Evolutionary conservation across 1,140 invertebrate species (phyloP).

Genomic region (Heliconius melpomene): DNA sequence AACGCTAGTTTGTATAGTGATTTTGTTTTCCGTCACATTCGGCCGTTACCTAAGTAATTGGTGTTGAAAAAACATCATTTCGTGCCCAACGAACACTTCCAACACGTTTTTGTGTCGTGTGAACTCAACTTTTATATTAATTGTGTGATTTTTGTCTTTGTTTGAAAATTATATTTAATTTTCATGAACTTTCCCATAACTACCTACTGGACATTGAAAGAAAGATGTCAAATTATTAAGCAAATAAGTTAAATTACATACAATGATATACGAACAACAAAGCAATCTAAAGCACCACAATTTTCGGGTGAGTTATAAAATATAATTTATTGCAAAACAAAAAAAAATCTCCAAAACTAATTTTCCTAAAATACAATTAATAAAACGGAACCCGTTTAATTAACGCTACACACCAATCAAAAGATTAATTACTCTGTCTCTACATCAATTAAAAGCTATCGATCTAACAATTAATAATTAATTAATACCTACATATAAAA

Average conservation of each 20-base stretch:
- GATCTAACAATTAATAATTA: conserved; percentile 63
- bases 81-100: conserved; percentile 63
- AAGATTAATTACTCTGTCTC: conserved; percentile 68
- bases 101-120: conserved; percentile 62
- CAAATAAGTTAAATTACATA: neutral
- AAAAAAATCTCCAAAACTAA: neutral
- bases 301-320: neutral
- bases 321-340: neutral
- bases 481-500: conserved; percentile 33
- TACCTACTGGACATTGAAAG: neutral
- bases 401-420: conserved; percentile 58
- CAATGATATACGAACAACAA: too few species aligned
- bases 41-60: conserved; percentile 72
- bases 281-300: too few species aligned
- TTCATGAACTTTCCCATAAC: conserved; percentile 55
- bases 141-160: conserved; percentile 55
- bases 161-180: conserved; percentile 64
- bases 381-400: conserved; percentile 43
- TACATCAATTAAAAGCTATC: conserved; percentile 67
- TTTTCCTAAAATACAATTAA: neutral
- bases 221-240: neutral
- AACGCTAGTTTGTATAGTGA: conserved; percentile 51
- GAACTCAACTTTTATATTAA: conserved; percentile 66
- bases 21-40: conserved; percentile 70
- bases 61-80: conserved; percentile 76